Evolutionary conservation across 2,888 invertebrate species (phyloP).

Genomic region (Acheta domesticus): DNA sequence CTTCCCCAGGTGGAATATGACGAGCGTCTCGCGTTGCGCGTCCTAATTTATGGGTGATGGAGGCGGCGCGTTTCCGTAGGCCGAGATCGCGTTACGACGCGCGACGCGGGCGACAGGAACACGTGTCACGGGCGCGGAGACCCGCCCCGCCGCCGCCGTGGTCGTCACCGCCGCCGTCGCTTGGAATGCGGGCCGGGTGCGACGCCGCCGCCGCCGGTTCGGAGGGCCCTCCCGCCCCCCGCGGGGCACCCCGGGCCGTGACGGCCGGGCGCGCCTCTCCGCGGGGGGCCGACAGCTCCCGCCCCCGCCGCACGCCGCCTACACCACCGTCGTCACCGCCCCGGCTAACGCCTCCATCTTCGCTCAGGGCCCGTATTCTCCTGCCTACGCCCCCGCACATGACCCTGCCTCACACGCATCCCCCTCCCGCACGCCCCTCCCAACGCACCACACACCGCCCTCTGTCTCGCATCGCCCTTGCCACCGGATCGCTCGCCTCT

Average conservation of each 20-base stretch:
- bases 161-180: neutral
- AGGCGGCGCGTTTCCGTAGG: too few species aligned
- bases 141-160: neutral
- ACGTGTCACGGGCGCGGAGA: neutral
- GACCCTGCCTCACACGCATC: too few species aligned
- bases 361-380: too few species aligned
- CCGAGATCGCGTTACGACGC: neutral
- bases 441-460: too few species aligned
- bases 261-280: neutral
- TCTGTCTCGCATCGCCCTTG: too few species aligned
- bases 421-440: too few species aligned
- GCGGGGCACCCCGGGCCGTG: neutral
- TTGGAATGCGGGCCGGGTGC: conserved; percentile 6
- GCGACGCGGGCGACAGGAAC: neutral
- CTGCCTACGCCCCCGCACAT: too few species aligned
- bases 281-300: neutral
- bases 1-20: too few species aligned
- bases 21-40: too few species aligned
- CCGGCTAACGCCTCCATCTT: too few species aligned
- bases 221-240: neutral
- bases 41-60: too few species aligned
- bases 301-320: neutral
- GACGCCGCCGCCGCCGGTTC: neutral
- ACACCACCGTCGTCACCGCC: neutral
- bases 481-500: too few species aligned